phyloP scores from a whole-genome alignment of 2,797 vertebrate species.

The Brotula barbata region DNA sequence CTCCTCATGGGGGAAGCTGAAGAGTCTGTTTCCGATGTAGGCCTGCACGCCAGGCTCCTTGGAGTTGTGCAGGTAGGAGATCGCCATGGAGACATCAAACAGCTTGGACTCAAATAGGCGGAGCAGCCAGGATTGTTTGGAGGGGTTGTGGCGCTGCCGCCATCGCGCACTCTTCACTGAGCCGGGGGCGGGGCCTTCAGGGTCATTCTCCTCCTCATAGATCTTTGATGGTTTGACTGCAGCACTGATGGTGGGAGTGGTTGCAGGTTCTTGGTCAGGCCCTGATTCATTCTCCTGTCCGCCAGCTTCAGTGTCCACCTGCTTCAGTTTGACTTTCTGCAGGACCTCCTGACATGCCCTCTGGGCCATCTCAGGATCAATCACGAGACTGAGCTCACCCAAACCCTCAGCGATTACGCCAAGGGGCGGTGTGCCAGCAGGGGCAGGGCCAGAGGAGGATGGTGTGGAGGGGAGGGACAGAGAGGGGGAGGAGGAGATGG shows the following conservation, averaged over 20 bases:
- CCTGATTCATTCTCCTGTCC: background rate
- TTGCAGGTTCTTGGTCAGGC: background rate
- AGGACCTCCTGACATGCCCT: constrained; percentile 91
- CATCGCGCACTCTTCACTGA: constrained; percentile 79
- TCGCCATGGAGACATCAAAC: constrained; percentile 98
- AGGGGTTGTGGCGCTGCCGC: constrained; percentile 87
- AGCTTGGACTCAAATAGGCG: constrained; percentile 96
- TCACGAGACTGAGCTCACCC: constrained; percentile 83
- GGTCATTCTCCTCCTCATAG: constrained; percentile 73
- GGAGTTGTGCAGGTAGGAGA: constrained; percentile 96
- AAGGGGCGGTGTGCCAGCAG: constrained; percentile 73
- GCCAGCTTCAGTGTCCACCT: constrained; percentile 42
- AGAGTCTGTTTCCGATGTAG: constrained; percentile 95
- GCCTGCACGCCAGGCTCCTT: constrained; percentile 97
- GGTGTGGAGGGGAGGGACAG: constrained; percentile 78
- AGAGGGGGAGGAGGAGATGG: constrained; percentile 74
- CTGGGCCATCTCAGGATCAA: constrained; percentile 89
- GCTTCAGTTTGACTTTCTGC: constrained; percentile 87
- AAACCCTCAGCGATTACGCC: constrained; percentile 73
- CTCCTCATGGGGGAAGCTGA: constrained; percentile 90
- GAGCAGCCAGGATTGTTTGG: constrained; percentile 95
- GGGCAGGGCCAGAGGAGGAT: constrained; percentile 54
- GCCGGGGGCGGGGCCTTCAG: constrained; percentile 21
- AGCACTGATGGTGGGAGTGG: background rate
- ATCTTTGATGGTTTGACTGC: constrained; percentile 52